Evolutionary conservation across 2,797 vertebrate species (phyloP).

Genomic region (Sebastolobus altivelis): DNA sequence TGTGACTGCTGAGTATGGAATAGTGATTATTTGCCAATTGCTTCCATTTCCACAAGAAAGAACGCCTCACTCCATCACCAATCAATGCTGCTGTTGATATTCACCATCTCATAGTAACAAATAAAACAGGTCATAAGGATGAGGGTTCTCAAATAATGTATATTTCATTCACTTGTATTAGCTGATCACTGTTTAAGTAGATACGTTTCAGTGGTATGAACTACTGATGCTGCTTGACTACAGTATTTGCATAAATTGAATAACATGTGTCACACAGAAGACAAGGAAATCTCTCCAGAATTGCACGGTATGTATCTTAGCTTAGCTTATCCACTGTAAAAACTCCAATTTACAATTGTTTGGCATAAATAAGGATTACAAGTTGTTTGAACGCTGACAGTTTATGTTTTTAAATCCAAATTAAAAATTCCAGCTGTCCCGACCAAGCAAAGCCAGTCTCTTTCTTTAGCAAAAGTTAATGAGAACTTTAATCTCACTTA

Average conservation of each 20-base stretch:
- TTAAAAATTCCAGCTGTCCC: too few relatives aligned
- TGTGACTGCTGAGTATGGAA: background rate
- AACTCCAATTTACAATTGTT: too few relatives aligned
- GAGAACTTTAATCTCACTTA: too few relatives aligned
- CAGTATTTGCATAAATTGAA: background rate
- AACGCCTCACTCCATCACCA: background rate
- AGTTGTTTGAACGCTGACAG: too few relatives aligned
- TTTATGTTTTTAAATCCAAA: too few relatives aligned
- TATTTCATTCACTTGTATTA: background rate
- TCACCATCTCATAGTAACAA: background rate
- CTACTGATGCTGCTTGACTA: background rate
- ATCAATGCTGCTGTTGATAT: slow-evolving; percentile 1
- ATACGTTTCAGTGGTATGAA: background rate
- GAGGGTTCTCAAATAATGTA: background rate
- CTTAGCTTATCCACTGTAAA: background rate
- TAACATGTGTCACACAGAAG: background rate
- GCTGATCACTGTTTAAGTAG: background rate
- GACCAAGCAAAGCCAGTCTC: too few relatives aligned
- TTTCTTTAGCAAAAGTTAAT: too few relatives aligned
- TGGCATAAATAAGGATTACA: too few relatives aligned
- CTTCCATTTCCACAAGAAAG: background rate
- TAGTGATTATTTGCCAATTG: background rate
- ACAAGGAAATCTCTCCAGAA: background rate
- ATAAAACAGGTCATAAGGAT: background rate
- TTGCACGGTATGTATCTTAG: background rate